Evolutionary conservation across 2,888 invertebrate species (phyloP).

Genomic region (Argyresthia goedartella): DNA sequence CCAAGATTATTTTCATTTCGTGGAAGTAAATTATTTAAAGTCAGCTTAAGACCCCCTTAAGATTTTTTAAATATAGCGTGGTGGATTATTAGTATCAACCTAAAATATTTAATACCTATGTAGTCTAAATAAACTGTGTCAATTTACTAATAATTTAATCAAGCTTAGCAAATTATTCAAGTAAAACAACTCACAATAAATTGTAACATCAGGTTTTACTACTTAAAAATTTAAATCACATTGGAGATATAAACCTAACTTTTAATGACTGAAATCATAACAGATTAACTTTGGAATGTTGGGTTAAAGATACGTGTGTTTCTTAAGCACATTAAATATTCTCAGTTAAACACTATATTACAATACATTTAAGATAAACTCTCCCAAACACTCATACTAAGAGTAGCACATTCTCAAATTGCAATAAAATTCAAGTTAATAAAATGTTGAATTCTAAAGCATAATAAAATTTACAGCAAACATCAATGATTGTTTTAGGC

Average conservation of each 20-base stretch:
- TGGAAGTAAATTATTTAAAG: neutral
- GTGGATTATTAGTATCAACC: neutral
- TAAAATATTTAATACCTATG: neutral
- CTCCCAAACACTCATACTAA: slow-evolving; percentile 32
- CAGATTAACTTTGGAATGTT: slow-evolving; percentile 42
- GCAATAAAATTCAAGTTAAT: neutral
- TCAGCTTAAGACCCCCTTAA: neutral
- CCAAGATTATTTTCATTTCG: neutral
- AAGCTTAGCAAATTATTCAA: no score
- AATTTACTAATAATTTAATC: no score
- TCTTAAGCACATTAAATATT: slow-evolving; percentile 39
- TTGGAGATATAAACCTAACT: neutral
- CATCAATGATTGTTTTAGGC: neutral
- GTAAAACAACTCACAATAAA: no score
- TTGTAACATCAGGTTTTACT: neutral
- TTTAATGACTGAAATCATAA: slow-evolving; percentile 13
- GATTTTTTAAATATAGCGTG: neutral
- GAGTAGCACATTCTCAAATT: slow-evolving; percentile 27
- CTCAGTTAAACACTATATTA: slow-evolving; percentile 21
- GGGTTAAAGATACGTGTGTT: slow-evolving; percentile 29
- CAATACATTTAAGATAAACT: slow-evolving; percentile 28
- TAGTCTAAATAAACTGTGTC: neutral
- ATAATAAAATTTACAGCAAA: slow-evolving; percentile 3
- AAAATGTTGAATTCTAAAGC: neutral
- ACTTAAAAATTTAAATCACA: neutral